Conservation (phyloP, 2,888 invertebrate genomes). For the Acanthacorydalis orientalis region DNA sequence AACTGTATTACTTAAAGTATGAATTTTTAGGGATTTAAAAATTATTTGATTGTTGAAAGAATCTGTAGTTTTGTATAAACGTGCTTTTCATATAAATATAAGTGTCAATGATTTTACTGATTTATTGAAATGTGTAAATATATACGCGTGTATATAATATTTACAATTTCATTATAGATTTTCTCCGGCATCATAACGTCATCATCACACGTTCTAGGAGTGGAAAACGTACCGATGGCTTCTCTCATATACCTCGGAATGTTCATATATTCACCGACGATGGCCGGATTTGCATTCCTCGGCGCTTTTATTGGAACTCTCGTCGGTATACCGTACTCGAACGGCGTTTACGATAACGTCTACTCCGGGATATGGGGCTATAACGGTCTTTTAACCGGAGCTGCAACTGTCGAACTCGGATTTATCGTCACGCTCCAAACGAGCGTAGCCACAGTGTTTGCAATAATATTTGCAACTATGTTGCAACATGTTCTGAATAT, state of each 20-base stretch:
- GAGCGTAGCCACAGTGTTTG: slow-evolving; percentile 17
- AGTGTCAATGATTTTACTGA: too few relatives aligned
- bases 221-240: slow-evolving; percentile 21
- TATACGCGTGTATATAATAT: not conserved
- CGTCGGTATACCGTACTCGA: slow-evolving; percentile 20
- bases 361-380: slow-evolving; percentile 28
- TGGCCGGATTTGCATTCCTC: slow-evolving; percentile 20
- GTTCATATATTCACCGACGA: slow-evolving; percentile 25
- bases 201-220: slow-evolving; percentile 24
- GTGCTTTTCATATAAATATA: too few relatives aligned
- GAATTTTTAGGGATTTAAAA: too few relatives aligned
- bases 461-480: slow-evolving; percentile 21
- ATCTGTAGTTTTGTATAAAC: too few relatives aligned
- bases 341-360: slow-evolving; percentile 15
- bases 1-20: too few relatives aligned
- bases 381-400: slow-evolving; percentile 24
- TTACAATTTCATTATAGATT: slow-evolving; percentile 16
- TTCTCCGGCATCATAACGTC: slow-evolving; percentile 23
- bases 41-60: too few relatives aligned
- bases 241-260: slow-evolving; percentile 23
- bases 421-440: slow-evolving; percentile 23
- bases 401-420: slow-evolving; percentile 24
- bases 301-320: slow-evolving; percentile 24
- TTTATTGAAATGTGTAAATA: too few relatives aligned
- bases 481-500: slow-evolving; percentile 17